Evolutionary conservation across 2,113 vertebrate genomes (phyloP).

Genomic region (Sorex araneus): DNA sequence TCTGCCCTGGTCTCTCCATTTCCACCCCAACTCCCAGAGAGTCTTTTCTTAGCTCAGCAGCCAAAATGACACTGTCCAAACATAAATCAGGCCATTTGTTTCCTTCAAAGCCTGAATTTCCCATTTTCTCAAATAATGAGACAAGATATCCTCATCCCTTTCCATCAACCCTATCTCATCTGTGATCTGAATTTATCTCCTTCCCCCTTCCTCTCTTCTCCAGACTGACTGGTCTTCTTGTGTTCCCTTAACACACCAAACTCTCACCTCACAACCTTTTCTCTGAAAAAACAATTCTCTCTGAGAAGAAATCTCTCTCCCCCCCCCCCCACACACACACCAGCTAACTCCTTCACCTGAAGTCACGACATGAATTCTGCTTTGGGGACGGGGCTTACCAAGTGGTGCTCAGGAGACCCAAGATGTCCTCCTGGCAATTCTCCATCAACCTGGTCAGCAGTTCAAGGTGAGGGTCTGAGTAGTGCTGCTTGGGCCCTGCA

Average conservation of each 20-base stretch:
- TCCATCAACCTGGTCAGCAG: too few relatives aligned
- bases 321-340: not conserved
- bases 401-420: too few relatives aligned
- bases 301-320: not conserved
- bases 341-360: not conserved
- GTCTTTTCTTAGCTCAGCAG: not conserved
- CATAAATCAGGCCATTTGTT: not conserved
- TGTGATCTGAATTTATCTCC: not conserved
- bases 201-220: not conserved
- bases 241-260: not conserved
- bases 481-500: too few relatives aligned
- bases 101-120: slow-evolving; percentile 5
- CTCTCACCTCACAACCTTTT: not conserved
- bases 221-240: not conserved
- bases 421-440: too few relatives aligned
- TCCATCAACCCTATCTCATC: too few relatives aligned
- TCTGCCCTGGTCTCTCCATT: not conserved
- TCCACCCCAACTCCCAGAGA: not conserved
- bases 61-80: not conserved
- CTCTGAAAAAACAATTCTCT: not conserved
- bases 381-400: too few relatives aligned
- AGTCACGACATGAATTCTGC: not conserved
- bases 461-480: too few relatives aligned
- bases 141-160: not conserved
- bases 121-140: not conserved